phyloP scores from a whole-genome alignment of 92 coral and sea anemone genomes.

The Epizoanthus stellaris region DNA sequence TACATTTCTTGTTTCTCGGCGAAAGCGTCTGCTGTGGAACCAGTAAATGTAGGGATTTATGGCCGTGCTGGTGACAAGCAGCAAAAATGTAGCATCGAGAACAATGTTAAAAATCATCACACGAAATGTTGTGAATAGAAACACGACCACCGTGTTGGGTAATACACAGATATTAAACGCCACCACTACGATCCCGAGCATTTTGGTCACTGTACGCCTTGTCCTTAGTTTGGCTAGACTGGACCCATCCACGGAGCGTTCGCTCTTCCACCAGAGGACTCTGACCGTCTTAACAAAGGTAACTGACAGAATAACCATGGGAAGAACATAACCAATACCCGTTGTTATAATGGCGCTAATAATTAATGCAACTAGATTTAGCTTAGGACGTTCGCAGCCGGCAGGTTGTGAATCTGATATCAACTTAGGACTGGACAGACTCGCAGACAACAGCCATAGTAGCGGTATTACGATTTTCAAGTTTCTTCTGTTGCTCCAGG shows the following conservation, averaged over 20 bases:
- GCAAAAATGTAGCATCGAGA: neutral
- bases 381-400: neutral
- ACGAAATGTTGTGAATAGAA: neutral
- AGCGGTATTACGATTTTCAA: slow-evolving; percentile 11
- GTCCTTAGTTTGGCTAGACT: neutral
- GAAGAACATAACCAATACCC: neutral
- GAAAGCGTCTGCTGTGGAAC: slow-evolving; percentile 12
- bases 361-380: neutral
- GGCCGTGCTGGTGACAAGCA: neutral
- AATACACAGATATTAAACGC: slow-evolving; percentile 9
- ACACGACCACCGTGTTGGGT: neutral
- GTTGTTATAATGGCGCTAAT: slow-evolving; percentile 3
- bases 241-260: neutral
- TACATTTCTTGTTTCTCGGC: neutral
- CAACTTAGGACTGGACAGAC: neutral
- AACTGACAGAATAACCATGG: neutral
- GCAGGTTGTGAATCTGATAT: neutral
- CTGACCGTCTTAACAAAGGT: neutral
- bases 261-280: slow-evolving; percentile 2
- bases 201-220: neutral
- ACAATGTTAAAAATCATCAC: neutral
- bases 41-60: slow-evolving; percentile 14
- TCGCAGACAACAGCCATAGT: neutral
- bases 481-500: neutral
- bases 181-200: neutral